A percentile compares a stretch with the other conserved stretches of the same genome.
phyloP scores from a whole-genome alignment of 2,113 vertebrate genomes.

The Malurus melanocephalus region DNA sequence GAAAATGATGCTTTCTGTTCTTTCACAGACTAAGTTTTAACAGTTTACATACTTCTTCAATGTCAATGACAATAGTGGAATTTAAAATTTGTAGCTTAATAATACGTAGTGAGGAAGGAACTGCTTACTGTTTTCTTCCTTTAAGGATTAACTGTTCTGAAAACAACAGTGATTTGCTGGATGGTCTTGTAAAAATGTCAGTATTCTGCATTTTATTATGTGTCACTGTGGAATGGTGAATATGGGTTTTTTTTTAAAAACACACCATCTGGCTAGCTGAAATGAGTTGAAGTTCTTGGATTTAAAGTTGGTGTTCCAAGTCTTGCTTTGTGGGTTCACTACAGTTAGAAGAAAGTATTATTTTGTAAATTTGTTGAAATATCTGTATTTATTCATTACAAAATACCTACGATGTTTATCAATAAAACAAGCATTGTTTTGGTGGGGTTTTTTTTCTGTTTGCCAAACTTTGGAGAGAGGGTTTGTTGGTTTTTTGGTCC shows the following conservation, averaged over 20 bases:
- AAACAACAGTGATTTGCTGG: neutral
- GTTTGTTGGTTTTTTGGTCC: neutral
- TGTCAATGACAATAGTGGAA: neutral
- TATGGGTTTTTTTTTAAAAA: neutral
- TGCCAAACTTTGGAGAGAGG: neutral
- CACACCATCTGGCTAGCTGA: neutral
- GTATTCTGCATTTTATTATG: neutral
- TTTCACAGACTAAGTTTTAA: neutral
- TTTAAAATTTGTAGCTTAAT: constrained; percentile 13
- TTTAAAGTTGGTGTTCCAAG: neutral
- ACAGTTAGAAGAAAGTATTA: neutral
- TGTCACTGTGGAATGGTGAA: neutral
- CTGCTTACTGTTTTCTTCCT: neutral
- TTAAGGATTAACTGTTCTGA: neutral
- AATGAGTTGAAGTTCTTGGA: neutral
- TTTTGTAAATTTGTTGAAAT: neutral
- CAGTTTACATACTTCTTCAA: neutral
- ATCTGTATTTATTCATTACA: neutral
- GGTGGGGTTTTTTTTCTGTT: rapidly evolving
- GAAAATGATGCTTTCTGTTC: neutral
- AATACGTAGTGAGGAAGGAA: neutral
- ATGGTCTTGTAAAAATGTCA: neutral
- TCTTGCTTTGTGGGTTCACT: neutral
- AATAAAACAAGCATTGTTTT: neutral
- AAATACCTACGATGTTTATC: neutral